Conservation (phyloP, 2,888 invertebrate genomes). For the Dryomyza anilis region DNA sequence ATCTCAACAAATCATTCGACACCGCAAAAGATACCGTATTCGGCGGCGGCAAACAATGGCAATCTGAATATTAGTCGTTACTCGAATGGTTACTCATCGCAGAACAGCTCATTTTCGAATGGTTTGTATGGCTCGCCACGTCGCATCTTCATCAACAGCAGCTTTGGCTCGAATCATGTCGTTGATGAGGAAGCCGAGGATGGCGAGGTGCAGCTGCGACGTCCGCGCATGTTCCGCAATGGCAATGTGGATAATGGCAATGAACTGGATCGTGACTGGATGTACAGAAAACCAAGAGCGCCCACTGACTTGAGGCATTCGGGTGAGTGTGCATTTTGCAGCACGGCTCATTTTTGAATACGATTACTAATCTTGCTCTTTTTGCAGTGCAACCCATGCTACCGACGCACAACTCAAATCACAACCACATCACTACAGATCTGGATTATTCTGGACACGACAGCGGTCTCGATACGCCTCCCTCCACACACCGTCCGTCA, state of each 20-base stretch:
- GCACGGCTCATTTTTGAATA: background rate
- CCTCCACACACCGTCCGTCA: constrained; percentile 61
- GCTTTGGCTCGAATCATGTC: constrained; percentile 57
- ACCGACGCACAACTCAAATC: constrained; percentile 40
- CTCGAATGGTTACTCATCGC: constrained; percentile 55
- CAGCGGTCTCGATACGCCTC: constrained; percentile 62
- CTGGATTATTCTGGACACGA: constrained; percentile 65
- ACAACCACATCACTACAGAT: constrained; percentile 56
- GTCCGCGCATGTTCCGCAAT: constrained; percentile 51
- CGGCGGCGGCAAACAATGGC: constrained; percentile 33
- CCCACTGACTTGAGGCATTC: constrained; percentile 61
- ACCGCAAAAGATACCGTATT: constrained; percentile 58
- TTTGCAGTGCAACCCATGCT: constrained; percentile 63
- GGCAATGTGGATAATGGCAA: constrained; percentile 57
- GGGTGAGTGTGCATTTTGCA: constrained; percentile 42
- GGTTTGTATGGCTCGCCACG: constrained; percentile 57
- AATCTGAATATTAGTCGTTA: constrained; percentile 55
- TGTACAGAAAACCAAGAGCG: constrained; percentile 59
- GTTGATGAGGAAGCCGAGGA: constrained; percentile 59
- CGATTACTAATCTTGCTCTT: too few species aligned
- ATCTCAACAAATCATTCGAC: constrained; percentile 60
- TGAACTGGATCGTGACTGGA: constrained; percentile 58
- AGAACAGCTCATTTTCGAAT: constrained; percentile 56
- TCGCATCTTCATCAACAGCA: constrained; percentile 57
- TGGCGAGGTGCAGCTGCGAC: constrained; percentile 56